Base-by-base conservation (phyloP, 2,888 invertebrate genomes). In the Onthophagus sagittarius region DNA sequence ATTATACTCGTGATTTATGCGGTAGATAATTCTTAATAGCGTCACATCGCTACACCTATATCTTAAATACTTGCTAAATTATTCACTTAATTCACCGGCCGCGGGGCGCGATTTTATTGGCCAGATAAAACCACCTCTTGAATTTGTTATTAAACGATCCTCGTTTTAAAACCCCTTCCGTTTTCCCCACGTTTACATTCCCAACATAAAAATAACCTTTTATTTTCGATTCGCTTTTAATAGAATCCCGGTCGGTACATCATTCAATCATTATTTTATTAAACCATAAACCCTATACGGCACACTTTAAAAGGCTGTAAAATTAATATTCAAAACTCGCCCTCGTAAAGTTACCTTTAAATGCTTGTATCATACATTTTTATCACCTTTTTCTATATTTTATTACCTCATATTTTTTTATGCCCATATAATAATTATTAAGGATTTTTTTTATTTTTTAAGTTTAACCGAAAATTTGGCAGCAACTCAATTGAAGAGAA, bases 1-100 rank as follows among this genome's bases (percentile, higher is more conserved):
- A 83, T 83, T 82, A 82, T 80, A 81, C 79, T 77, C 78, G 79
- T 81, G 83, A 83, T 83, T 83, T 83, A 83, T 82, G 80, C 79
- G 78, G 80, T 78, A 81, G 81, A 83, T 82, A 82, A 82, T 80
- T 83, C 81, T 81, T 81, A 80, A 81, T 80, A 82, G 81, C 79
- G 80, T 81, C 72, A 72, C 32, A 72, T 72, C 81, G 82, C 81
- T 82, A 80, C 80, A 81, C 79, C 79, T 79, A 79, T 78, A 78
- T 71, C 62, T 71, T 73, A 73, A 70, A 70, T 63, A 69, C 63
- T 69, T 73, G 70, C 63, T 62, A 67, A 32, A 63, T 73, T 69
- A 73, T 70, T 70, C 63, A 63, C 33, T 69, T 73, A 73, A 63
- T 69, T 73, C 69, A 15, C 23, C 13, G 11, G 62, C 62, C 39